These are phyloP conservation scores for Ctenoplectra terminalis DNA, from an alignment of 1,140 invertebrate genomes.

Conservation along the genomic window DNA sequence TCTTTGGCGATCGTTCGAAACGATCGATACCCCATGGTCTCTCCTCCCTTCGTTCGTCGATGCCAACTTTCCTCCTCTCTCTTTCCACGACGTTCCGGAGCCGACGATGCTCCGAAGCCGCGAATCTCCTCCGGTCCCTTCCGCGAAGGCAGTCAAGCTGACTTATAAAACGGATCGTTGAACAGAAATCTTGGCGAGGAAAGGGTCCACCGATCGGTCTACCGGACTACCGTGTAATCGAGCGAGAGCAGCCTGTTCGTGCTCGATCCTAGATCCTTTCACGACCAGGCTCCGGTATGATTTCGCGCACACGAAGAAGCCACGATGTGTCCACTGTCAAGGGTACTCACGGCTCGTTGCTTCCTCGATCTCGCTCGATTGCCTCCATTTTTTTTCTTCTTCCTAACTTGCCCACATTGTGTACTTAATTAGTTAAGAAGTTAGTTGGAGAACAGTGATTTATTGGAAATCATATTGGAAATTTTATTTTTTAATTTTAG, in stretches of 20 bases:
- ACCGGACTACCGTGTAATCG: slow-evolving; percentile 52
- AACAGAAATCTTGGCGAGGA: slow-evolving; percentile 41
- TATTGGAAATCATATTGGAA: no score
- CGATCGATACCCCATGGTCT: slow-evolving; percentile 30
- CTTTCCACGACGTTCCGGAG: not conserved
- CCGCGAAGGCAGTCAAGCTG: slow-evolving; percentile 49
- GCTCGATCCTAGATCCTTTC: slow-evolving; percentile 48
- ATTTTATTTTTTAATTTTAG: no score
- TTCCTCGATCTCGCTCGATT: slow-evolving; percentile 12
- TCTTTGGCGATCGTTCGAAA: slow-evolving; percentile 48
- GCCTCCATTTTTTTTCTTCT: not conserved
- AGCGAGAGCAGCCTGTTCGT: slow-evolving; percentile 16
- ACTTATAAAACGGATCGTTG: slow-evolving; percentile 61
- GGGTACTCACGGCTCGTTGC: slow-evolving; percentile 28
- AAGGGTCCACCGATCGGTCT: slow-evolving; percentile 48
- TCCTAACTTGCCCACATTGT: no score
- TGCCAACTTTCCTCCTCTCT: no score
- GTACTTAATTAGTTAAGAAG: not conserved
- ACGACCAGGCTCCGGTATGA: slow-evolving; percentile 18
- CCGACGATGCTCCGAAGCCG: slow-evolving; percentile 20
- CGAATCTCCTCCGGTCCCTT: slow-evolving; percentile 48
- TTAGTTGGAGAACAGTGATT: no score
- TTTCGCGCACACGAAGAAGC: not conserved
- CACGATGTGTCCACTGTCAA: slow-evolving; percentile 34
- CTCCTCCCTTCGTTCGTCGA: not conserved